These are phyloP conservation scores for Ciconia stormi DNA, from an alignment of 2,113 vertebrate genomes.

Conservation along the genomic window DNA sequence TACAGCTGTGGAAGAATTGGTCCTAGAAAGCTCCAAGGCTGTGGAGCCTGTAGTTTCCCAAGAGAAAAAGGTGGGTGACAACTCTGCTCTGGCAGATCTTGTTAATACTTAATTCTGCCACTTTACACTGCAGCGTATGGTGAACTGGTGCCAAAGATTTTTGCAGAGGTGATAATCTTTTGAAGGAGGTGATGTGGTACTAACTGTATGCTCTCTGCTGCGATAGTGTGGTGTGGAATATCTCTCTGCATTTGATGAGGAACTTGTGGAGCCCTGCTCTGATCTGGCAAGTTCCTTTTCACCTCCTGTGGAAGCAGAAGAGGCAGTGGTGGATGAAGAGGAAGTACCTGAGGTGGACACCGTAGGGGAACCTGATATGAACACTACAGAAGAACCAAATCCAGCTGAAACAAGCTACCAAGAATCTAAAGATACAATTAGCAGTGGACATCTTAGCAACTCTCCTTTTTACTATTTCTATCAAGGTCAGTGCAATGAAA, in stretches of 20 bases:
- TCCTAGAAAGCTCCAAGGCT: constrained; percentile 71
- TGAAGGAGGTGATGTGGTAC: not conserved
- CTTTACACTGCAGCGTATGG: not conserved
- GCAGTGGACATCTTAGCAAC: constrained; percentile 65
- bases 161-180: not conserved
- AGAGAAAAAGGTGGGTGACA: constrained; percentile 68
- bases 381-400: constrained; percentile 39
- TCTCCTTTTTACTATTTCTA: constrained; percentile 97
- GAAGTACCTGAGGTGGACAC: constrained; percentile 64
- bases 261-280: constrained; percentile 74
- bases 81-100: not conserved
- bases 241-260: constrained; percentile 89
- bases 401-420: constrained; percentile 57
- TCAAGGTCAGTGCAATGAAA: constrained; percentile 82
- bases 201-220: constrained; percentile 37
- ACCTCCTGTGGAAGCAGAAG: constrained; percentile 60
- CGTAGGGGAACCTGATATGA: constrained; percentile 6
- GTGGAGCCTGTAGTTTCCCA: constrained; percentile 58
- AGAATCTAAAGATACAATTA: constrained; percentile 36
- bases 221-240: constrained; percentile 83
- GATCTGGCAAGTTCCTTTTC: constrained; percentile 29
- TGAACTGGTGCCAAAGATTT: not conserved
- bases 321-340: constrained; percentile 59
- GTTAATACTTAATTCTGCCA: not conserved
- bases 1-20: constrained; percentile 78